phyloP scores from a whole-genome alignment of 35 echinoderm and acorn worm genomes.

The Patiria miniata region DNA sequence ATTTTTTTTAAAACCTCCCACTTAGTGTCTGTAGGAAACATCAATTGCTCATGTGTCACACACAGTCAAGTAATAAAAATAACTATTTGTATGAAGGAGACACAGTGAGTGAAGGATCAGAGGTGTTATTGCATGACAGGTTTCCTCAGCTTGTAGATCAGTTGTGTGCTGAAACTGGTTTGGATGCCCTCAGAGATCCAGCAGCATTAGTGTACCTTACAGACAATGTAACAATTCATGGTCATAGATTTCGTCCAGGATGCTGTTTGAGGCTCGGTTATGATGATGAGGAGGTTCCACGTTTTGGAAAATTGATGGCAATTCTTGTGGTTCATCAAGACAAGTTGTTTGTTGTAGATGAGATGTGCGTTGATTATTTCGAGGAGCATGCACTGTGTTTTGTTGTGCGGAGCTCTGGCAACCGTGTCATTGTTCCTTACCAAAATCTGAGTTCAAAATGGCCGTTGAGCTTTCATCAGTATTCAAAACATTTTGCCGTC shows the following conservation, averaged over 20 bases:
- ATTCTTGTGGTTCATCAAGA: not conserved
- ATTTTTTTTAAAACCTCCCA: slow-evolving; percentile 64
- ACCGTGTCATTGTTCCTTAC: not conserved
- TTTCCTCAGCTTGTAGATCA: not conserved
- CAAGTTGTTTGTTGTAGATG: not conserved
- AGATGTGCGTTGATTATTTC: not conserved
- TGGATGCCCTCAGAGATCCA: not conserved
- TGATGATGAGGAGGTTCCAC: not conserved
- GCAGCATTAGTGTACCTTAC: not conserved
- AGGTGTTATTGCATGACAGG: not conserved
- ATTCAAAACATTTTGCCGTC: not conserved
- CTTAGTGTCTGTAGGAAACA: slow-evolving; percentile 33
- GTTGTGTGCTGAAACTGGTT: not conserved
- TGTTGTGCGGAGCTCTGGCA: not conserved
- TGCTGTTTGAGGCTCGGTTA: not conserved
- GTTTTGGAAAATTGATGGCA: slow-evolving; percentile 21
- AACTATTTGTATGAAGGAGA: not conserved
- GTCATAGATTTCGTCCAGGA: slow-evolving; percentile 1
- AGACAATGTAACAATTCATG: slow-evolving; percentile 10
- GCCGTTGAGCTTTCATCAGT: not conserved
- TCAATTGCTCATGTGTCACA: slow-evolving; percentile 66
- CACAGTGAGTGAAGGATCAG: not conserved
- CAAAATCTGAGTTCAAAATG: not conserved
- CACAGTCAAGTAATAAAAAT: not conserved
- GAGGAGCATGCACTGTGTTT: not conserved